These are phyloP conservation scores for Eustalomyia histrio DNA, from an alignment of 2,888 invertebrate species.

Conservation along the genomic window DNA sequence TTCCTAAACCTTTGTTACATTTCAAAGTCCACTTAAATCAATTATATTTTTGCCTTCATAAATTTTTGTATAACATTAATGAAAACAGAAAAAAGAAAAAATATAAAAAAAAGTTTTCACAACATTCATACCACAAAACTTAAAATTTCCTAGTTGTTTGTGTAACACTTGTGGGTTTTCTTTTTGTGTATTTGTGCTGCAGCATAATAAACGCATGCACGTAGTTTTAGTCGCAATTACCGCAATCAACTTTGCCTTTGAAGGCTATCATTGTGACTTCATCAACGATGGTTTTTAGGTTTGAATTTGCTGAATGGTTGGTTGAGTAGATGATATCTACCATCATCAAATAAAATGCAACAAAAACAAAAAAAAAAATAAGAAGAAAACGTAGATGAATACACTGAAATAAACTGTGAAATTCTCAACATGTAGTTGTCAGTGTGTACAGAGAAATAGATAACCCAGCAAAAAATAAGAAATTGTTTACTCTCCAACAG, in stretches of 20 bases:
- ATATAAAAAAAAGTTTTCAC: not conserved
- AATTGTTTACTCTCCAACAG: too few species aligned
- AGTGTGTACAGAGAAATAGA: too few species aligned
- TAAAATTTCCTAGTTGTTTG: not conserved
- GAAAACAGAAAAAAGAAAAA: not conserved
- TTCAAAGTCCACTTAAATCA: not conserved
- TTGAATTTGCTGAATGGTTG: not conserved
- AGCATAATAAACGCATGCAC: constrained; percentile 2
- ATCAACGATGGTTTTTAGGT: constrained; percentile 22
- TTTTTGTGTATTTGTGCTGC: not conserved
- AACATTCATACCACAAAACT: constrained; percentile 1
- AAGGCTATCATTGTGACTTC: constrained; percentile 35
- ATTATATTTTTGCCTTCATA: not conserved
- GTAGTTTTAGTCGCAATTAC: constrained; percentile 23
- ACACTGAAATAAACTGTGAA: not conserved
- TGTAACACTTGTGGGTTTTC: constrained; percentile 3
- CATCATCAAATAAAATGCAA: not conserved
- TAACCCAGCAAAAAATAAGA: too few species aligned
- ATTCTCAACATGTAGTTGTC: not conserved
- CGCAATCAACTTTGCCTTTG: constrained; percentile 35
- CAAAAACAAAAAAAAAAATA: not conserved
- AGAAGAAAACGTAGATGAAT: not conserved
- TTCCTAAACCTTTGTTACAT: too few species aligned
- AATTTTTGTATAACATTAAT: not conserved
- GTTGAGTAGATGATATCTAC: constrained; percentile 5